Evolutionary conservation across 1,140 invertebrate species (phyloP), one percentile per base, ranked within the genome.

Genomic region (Leguminivora glycinivorella): DNA sequence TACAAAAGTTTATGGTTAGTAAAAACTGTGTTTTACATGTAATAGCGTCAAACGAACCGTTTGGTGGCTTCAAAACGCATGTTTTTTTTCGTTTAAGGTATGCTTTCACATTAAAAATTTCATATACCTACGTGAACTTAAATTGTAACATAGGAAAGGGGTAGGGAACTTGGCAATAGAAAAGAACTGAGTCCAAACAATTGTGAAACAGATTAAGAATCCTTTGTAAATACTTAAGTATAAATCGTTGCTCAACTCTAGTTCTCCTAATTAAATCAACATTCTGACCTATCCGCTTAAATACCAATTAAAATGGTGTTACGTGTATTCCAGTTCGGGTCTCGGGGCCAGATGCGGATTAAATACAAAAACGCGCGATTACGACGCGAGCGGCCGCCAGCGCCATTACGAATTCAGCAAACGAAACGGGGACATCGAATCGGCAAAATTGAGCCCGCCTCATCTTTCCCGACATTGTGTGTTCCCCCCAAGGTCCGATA

Each of bases 391-490:
- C 75, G 80, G 81, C 82, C 86, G 75, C 70, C 76, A 79, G 77
- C 82, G 72, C 78, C 76, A 89, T 88, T 90, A 88, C 78, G 86
- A 80, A 90, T 88, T 90, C 88, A 87, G 81, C 80, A 81, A 87
- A 88, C 88, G 88, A 84, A 90, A 86, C 83, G 83, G 80, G 83
- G 84, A 88, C 86, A 88, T 84, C 85, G 86, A 87, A 87, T 88
- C 84, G 88, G 84, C 84, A 82, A 88, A 90, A 90, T 89, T 90
- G 84, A 83, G 81, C 85, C 78, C 76, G 81, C 79, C 83, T 87
- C 82, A 89, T 89, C 85, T 88, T 89, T 87, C 84, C 85, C 84
- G 85, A 84, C 82, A 81, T 86, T 82, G 77, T 84, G 83, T 84
- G 84, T 85, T 86, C 34, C 82, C 81, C 81, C 81, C 70, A 81